A percentile compares a stretch with the other conserved stretches of the same genome.
Evolutionary conservation across 2,888 invertebrate genomes (phyloP).

Genomic region (Glyphotaelius pellucidus): DNA sequence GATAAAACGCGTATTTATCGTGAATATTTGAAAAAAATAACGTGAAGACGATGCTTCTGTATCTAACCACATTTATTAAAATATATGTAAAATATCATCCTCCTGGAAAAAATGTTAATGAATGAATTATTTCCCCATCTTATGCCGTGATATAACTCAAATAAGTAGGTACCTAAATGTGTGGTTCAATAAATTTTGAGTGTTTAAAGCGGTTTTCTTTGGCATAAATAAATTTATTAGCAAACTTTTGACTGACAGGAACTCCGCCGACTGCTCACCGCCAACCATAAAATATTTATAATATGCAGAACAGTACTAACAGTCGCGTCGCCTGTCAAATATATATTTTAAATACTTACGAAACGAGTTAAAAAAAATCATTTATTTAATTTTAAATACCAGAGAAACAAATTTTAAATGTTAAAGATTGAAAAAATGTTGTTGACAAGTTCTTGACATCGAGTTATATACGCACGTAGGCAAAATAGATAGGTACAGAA

Average conservation of each 20-base stretch:
- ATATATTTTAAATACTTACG: neutral
- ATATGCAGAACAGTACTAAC: neutral
- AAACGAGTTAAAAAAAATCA: neutral
- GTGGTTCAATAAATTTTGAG: slow-evolving; percentile 2
- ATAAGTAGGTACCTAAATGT: neutral
- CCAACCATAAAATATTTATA: neutral
- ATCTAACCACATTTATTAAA: neutral
- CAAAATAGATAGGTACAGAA: too few species aligned
- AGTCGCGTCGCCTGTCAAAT: neutral
- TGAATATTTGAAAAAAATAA: neutral
- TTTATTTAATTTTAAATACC: neutral
- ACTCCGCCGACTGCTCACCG: neutral
- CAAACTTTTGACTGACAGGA: neutral
- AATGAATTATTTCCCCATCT: neutral
- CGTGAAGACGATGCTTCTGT: neutral
- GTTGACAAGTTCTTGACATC: too few species aligned
- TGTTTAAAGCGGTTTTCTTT: slow-evolving; percentile 2
- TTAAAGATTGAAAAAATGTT: neutral
- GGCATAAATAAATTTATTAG: neutral
- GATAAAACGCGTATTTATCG: neutral
- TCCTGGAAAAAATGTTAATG: neutral
- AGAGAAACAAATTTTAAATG: neutral
- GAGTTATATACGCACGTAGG: too few species aligned
- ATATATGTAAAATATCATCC: neutral
- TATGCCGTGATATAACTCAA: neutral